Base-by-base conservation (phyloP, 2,797 vertebrate genomes). In the Gila robusta region DNA sequence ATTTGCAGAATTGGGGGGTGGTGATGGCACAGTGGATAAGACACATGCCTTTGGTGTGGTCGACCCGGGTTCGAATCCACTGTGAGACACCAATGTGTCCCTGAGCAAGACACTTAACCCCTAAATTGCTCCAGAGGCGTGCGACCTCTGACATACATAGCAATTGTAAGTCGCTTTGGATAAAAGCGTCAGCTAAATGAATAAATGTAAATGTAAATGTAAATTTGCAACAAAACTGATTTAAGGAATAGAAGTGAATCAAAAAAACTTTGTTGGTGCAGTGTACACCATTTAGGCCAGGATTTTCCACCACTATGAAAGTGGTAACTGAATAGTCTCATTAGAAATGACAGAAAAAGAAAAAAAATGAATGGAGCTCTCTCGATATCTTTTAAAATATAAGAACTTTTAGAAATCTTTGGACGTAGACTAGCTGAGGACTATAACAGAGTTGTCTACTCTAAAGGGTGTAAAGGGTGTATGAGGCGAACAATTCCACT, bases 351-450 rank as follows among this genome's bases (percentile, higher is more conserved):
- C 12, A 21, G 14, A 17, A 28, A 14, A 44, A 26, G 1, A 7
- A 39, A 79, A 66, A 21, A 79, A 44, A 10, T 11, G 1, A 19
- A 64, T 44, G 56, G 56, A 79, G 56, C 56, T 44, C 49, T 52
- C 47, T 49, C 16, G 44, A 44, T 41, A 26, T n/a, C 56, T 62
- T 79, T 19, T 44, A 79, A 79, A 64, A 79, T 64, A 16, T 44
- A 28, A 79, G 17, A 44, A 64, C 59, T 64, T 79, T 19, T 47
- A 41, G 39, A 79, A 78, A 59, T 59, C 35, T 78, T 21, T 78
- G 35, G 12, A 59, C 10, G 49, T 39, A 78, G 76, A 35, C 35
- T 35, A 39, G 54, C 35, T 59, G 21, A 77, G 32, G 52, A 52
- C 10, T 78, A 67, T 49, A 49, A 49, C 59, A 47, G 56, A 79